Evolutionary conservation across 2,113 vertebrate species (phyloP).

Genomic region (Vimba vimba): DNA sequence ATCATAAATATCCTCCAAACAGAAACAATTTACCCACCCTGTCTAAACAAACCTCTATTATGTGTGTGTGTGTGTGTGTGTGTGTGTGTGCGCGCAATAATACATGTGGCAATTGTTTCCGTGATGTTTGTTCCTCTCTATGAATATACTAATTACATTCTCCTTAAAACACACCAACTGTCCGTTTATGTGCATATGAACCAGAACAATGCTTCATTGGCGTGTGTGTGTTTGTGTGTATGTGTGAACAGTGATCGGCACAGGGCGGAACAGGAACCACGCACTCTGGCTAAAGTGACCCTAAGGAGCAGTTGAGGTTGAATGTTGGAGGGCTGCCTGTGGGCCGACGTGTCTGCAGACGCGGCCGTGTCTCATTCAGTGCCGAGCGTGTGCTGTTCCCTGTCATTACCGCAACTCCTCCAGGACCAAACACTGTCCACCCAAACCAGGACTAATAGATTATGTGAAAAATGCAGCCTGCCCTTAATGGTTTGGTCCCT

Average conservation of each 20-base stretch:
- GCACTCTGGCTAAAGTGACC: slow-evolving; percentile 73
- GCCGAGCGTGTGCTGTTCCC: slow-evolving; percentile 42
- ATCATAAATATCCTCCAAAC: slow-evolving; percentile 74
- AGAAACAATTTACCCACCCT: slow-evolving; percentile 76
- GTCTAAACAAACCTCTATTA: slow-evolving; percentile 66
- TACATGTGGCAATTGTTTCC: slow-evolving; percentile 31
- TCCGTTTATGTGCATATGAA: slow-evolving; percentile 1
- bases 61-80: slow-evolving; percentile 31
- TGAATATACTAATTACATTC: slow-evolving; percentile 25
- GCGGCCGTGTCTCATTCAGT: slow-evolving; percentile 41
- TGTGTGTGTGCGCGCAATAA: slow-evolving; percentile 18
- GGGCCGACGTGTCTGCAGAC: slow-evolving; percentile 43
- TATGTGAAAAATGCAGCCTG: slow-evolving; percentile 59
- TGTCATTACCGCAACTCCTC: slow-evolving; percentile 60
- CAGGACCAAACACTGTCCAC: slow-evolving; percentile 55
- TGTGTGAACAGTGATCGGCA: slow-evolving; percentile 53
- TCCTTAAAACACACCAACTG: slow-evolving; percentile 13
- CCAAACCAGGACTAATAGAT: slow-evolving; percentile 64
- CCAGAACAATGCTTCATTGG: slow-evolving; percentile 17
- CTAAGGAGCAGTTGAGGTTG: slow-evolving; percentile 70
- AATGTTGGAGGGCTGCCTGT: slow-evolving; percentile 27
- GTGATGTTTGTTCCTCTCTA: slow-evolving; percentile 8
- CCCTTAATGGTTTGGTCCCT: slow-evolving; percentile 44
- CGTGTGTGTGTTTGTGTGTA: slow-evolving; percentile 47
- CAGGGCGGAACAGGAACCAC: slow-evolving; percentile 77